phyloP scores from a whole-genome alignment of 2,797 vertebrate species.

The Cynodonichthys magdalenae region DNA sequence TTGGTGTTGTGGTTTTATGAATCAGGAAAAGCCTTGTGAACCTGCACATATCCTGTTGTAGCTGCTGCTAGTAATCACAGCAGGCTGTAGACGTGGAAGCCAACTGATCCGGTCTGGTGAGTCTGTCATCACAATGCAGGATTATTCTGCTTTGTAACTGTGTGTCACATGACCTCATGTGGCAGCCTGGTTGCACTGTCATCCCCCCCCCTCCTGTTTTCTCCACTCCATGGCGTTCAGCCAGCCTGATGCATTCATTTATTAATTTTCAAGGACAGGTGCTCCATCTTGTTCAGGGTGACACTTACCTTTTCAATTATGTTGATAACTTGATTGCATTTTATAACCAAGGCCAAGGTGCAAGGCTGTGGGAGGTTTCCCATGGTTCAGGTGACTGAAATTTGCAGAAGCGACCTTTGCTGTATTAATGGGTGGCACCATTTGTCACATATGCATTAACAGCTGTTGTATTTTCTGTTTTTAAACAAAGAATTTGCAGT shows the following conservation, averaged over 20 bases:
- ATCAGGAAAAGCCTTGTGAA: background rate
- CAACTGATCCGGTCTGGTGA: slow-evolving; percentile 35
- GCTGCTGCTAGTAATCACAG: slow-evolving; percentile 5
- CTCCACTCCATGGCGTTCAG: slow-evolving; percentile 8
- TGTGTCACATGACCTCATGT: slow-evolving; percentile 54
- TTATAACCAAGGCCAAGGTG: slow-evolving; percentile 22
- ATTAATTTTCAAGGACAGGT: slow-evolving; percentile 69
- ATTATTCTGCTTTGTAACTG: slow-evolving; percentile 48
- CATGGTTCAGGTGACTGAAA: slow-evolving; percentile 20
- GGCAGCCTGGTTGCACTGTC: slow-evolving; percentile 23
- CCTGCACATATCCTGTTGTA: background rate
- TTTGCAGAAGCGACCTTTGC: slow-evolving; percentile 28
- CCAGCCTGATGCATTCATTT: slow-evolving; percentile 50
- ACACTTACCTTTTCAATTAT: slow-evolving; percentile 53
- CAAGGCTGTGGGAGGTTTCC: slow-evolving; percentile 3
- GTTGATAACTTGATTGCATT: slow-evolving; percentile 58
- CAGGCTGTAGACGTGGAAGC: slow-evolving; percentile 55
- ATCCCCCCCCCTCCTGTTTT: slow-evolving; percentile 1
- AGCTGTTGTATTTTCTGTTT: background rate
- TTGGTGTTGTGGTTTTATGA: background rate
- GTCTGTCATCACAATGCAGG: slow-evolving; percentile 49
- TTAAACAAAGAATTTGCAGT: slow-evolving; percentile 4
- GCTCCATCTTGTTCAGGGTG: slow-evolving; percentile 55
- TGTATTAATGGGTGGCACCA: slow-evolving; percentile 9
- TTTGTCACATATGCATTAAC: slow-evolving; percentile 15